A percentile compares a stretch with the other conserved stretches of the same genome.
Evolutionary conservation across 2,888 invertebrate species (phyloP).

Genomic region (Agrotis exclamationis): DNA sequence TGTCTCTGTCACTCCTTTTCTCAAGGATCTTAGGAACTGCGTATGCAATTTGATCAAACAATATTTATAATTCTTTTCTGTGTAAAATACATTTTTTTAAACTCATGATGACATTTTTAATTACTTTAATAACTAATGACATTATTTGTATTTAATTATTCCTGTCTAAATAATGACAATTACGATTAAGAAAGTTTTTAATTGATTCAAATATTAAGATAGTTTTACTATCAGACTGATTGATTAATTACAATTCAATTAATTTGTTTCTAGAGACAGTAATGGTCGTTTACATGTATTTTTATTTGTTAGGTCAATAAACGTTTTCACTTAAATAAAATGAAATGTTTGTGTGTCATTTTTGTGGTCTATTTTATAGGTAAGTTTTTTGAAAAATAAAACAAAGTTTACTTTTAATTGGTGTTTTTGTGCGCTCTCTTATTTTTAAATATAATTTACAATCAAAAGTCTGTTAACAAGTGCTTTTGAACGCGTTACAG

Average conservation of each 20-base stretch:
- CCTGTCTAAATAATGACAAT: conserved; percentile 15
- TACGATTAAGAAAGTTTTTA: not conserved
- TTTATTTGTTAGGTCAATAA: conserved; percentile 3
- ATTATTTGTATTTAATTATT: not conserved
- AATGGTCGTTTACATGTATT: not conserved
- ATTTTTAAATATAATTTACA: too few relatives aligned
- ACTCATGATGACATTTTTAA: not conserved
- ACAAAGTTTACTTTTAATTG: not conserved
- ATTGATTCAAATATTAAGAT: conserved; percentile 30
- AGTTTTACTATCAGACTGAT: not conserved
- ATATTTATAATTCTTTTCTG: too few relatives aligned
- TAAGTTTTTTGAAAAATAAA: conserved; percentile 9
- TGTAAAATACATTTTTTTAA: not conserved
- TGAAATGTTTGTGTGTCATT: conserved; percentile 32
- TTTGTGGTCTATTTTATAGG: conserved; percentile 20
- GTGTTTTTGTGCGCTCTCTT: not conserved
- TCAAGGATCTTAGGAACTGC: too few relatives aligned
- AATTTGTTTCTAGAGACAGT: conserved; percentile 6
- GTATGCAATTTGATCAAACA: too few relatives aligned
- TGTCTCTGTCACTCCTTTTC: too few relatives aligned
- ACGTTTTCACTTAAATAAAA: conserved; percentile 3
- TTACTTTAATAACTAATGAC: conserved; percentile 11
- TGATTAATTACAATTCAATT: conserved; percentile 9
- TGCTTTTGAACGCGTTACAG: conserved; percentile 20
- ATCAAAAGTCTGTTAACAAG: not conserved